These are phyloP conservation scores for Anomalospiza imberbis DNA, from an alignment of 2,797 vertebrate species.

Conservation along the genomic window DNA sequence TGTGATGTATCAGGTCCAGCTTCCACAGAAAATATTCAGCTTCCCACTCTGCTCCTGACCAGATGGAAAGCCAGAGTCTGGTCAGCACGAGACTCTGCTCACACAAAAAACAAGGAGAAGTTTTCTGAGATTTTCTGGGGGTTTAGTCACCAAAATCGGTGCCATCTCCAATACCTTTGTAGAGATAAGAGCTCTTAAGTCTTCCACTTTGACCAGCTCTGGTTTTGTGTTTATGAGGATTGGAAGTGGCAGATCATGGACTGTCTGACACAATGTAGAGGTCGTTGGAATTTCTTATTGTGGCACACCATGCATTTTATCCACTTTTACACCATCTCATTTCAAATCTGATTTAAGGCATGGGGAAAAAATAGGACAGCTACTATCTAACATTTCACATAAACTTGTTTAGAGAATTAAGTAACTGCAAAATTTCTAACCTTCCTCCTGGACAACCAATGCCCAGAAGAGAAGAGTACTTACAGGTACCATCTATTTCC, in stretches of 20 bases:
- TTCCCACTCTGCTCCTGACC: background rate
- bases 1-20: background rate
- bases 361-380: background rate
- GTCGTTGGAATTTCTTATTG: background rate
- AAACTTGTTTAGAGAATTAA: background rate
- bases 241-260: background rate
- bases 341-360: conserved; percentile 6
- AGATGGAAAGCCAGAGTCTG: background rate
- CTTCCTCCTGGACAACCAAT: background rate
- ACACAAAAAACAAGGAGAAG: background rate
- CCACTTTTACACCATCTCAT: background rate
- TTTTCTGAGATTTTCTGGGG: background rate
- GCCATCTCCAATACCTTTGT: background rate
- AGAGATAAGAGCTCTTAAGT: background rate
- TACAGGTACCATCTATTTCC: background rate
- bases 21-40: background rate
- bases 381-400: background rate
- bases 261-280: background rate
- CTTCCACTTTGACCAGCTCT: background rate
- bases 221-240: background rate
- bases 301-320: background rate
- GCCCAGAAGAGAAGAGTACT: background rate
- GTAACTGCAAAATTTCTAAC: background rate
- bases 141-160: background rate
- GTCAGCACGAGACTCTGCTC: background rate